Conservation (phyloP, 2,888 invertebrate species). For the Hydriomena furcata region DNA sequence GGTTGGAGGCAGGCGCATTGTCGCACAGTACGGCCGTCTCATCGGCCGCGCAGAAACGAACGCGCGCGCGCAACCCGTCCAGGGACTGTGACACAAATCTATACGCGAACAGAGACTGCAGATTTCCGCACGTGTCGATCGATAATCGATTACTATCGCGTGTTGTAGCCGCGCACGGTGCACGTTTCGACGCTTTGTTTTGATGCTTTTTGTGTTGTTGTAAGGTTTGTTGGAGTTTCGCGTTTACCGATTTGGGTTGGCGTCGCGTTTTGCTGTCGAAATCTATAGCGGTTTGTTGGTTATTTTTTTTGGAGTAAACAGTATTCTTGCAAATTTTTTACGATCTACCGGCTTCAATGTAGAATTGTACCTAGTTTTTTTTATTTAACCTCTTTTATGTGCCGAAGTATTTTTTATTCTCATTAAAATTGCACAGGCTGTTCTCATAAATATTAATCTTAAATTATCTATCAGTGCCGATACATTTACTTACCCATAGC, state of each 20-base stretch:
- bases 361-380: no score
- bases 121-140: conserved; percentile 23
- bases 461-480: not conserved
- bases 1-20: conserved; percentile 75
- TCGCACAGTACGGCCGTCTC: conserved; percentile 72
- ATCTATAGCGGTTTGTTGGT: not conserved
- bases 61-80: conserved; percentile 54
- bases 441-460: no score
- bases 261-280: conserved; percentile 1
- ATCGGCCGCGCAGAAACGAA: conserved; percentile 70
- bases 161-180: conserved; percentile 26
- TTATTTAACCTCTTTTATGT: no score
- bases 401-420: no score
- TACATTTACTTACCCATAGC: conserved; percentile 29
- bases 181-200: conserved; percentile 30
- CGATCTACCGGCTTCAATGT: no score
- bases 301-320: no score
- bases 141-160: conserved; percentile 24
- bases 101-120: conserved; percentile 5
- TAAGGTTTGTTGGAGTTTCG: conserved; percentile 5
- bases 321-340: no score
- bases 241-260: not conserved
- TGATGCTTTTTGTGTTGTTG: conserved; percentile 16
- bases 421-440: no score
- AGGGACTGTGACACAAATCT: conserved; percentile 7